Evolutionary conservation across 2,888 invertebrate genomes (phyloP).

Genomic region (Sinohyriopsis cumingii): DNA sequence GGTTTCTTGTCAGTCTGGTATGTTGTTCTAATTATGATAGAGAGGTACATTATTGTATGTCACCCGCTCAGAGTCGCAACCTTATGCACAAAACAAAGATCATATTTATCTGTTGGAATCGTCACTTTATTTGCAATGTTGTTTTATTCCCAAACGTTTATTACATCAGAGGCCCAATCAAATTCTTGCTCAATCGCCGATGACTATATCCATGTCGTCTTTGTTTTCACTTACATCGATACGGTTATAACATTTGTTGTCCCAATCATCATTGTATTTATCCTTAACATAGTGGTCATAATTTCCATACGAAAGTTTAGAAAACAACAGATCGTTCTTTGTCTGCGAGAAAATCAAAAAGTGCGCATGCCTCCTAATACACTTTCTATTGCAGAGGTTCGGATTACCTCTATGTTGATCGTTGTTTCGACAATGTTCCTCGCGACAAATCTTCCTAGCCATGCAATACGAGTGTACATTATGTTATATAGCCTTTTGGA

Average conservation of each 20-base stretch:
- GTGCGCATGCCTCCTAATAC: slow-evolving; percentile 15
- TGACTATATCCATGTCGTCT: slow-evolving; percentile 33
- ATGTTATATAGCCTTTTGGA: slow-evolving; percentile 37
- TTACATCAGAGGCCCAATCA: slow-evolving; percentile 39
- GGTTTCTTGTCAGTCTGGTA: slow-evolving; percentile 88
- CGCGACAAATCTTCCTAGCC: slow-evolving; percentile 61
- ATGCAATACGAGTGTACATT: slow-evolving; percentile 56
- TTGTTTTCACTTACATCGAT: slow-evolving; percentile 54
- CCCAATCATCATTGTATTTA: slow-evolving; percentile 50
- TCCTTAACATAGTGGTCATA: slow-evolving; percentile 49
- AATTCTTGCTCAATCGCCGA: slow-evolving; percentile 30
- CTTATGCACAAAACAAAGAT: slow-evolving; percentile 50
- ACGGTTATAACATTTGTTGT: slow-evolving; percentile 50
- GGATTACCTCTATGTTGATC: slow-evolving; percentile 57
- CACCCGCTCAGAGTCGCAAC: slow-evolving; percentile 78
- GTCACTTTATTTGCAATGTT: slow-evolving; percentile 43
- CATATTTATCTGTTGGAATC: slow-evolving; percentile 31
- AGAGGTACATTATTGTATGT: slow-evolving; percentile 86
- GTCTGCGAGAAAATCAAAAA: slow-evolving; percentile 25
- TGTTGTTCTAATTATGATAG: slow-evolving; percentile 89
- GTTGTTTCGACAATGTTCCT: slow-evolving; percentile 61
- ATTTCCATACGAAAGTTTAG: slow-evolving; percentile 38
- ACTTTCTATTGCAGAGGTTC: slow-evolving; percentile 49
- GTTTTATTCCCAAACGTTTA: slow-evolving; percentile 55
- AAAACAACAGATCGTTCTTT: slow-evolving; percentile 20